Percentiles rank a stretch among this genome's conserved stretches.
phyloP scores from a whole-genome alignment of 2,888 invertebrate genomes.

The Eupithecia pulchellata region DNA sequence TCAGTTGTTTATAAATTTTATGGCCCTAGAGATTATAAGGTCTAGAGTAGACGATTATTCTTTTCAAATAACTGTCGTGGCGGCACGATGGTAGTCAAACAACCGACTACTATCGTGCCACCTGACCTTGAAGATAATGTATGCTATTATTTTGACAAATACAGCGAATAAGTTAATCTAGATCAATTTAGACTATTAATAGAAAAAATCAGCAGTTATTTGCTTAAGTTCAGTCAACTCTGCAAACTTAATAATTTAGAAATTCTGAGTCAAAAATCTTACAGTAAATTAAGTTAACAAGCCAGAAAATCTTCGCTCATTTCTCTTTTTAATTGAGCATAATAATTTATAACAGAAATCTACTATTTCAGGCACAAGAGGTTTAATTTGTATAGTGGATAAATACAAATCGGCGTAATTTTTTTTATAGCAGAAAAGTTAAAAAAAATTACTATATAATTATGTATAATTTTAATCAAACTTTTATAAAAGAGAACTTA shows the following conservation, averaged over 20 bases:
- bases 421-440: not conserved
- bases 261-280: slow-evolving; percentile 50
- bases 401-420: slow-evolving; percentile 2
- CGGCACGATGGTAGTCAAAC: too few relatives aligned
- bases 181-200: not conserved
- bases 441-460: not conserved
- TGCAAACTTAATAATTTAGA: slow-evolving; percentile 41
- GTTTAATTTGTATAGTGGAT: slow-evolving; percentile 14
- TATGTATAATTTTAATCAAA: not conserved
- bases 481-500: not conserved
- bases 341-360: slow-evolving; percentile 54
- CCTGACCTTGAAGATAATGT: slow-evolving; percentile 10
- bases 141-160: not conserved
- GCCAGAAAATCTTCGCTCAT: slow-evolving; percentile 52
- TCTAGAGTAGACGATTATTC: slow-evolving; percentile 30
- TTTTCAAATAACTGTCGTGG: slow-evolving; percentile 36
- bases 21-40: slow-evolving; percentile 36
- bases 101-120: slow-evolving; percentile 20
- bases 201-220: not conserved
- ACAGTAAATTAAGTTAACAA: slow-evolving; percentile 58
- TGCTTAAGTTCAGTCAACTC: slow-evolving; percentile 21
- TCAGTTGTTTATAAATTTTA: too few relatives aligned
- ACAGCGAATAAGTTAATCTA: not conserved
- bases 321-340: slow-evolving; percentile 62
- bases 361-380: slow-evolving; percentile 30